Evolutionary conservation across 2,113 vertebrate species (phyloP), one percentile per base, ranked within the genome.

Genomic region (Rattus rattus): DNA sequence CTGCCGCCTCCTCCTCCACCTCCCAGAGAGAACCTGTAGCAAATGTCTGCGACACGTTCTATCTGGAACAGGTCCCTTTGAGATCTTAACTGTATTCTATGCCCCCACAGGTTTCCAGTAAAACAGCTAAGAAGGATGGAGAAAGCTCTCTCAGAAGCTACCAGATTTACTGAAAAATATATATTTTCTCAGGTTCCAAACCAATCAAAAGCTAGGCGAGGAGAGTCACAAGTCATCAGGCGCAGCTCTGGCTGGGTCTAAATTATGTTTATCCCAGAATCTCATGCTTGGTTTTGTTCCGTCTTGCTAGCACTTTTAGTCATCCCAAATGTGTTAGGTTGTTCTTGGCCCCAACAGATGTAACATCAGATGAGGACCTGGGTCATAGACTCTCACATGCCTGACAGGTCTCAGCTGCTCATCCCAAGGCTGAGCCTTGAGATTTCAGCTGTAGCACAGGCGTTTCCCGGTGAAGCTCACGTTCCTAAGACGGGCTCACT

Each of bases 11-110:
- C 97, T 97, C 96, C 96, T 97, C 96, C 91, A 97, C 94, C 95
- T 98, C 97, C 96, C 97, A 97, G 92, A 96, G 95, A 96, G 96
- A 97, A 97, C 97, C 94, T 96, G 95, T 97, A 97, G 87, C 95
- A 96, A 98, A 88, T 95, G 89, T 97, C 96, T 96, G 1, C 96
- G 97, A 96, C 96, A 97, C 91, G 92, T 97, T 97, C 95, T 98
- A 96, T 98, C 96, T 98, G 96, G 96, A 97, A 96, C 97, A 96
- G 94, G 92, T 98, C 96, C 97, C 97, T 98, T 94, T 95, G 97
- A 97, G 93, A 95, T 97, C 97, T 97, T 95, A 91, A 97, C 97
- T 97, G 97, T 95, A 96, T 84, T 98, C 94, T 95, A 81, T 97
- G 95, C 95, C 89, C 96, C 96, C 83, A 97, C 96, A 96, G 96